Evolutionary conservation across 2,113 vertebrate genomes (phyloP).

Genomic region (Centropus bengalensis): DNA sequence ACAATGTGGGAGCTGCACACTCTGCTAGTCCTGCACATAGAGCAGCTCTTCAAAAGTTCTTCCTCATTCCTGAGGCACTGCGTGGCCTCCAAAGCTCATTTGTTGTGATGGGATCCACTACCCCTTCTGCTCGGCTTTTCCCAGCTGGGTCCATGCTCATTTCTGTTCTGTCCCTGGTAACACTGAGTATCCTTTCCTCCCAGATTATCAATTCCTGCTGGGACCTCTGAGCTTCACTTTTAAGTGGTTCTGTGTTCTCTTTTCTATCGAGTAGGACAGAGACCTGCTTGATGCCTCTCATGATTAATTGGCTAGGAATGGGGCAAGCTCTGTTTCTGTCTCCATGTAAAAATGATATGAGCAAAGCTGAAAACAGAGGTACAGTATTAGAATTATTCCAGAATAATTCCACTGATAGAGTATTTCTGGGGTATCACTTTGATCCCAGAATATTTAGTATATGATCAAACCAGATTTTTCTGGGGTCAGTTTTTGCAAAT

Average conservation of each 20-base stretch:
- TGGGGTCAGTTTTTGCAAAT: neutral
- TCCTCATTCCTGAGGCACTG: neutral
- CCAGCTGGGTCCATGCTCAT: neutral
- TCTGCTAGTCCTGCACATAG: neutral
- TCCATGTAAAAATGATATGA: neutral
- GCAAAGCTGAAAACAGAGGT: neutral
- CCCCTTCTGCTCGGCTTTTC: neutral
- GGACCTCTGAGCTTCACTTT: neutral
- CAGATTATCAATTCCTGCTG: neutral
- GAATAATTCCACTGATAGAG: neutral
- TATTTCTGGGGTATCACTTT: neutral
- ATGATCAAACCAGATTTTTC: neutral
- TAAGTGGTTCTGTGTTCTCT: neutral
- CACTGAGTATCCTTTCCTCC: neutral
- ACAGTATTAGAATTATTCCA: neutral
- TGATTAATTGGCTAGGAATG: neutral
- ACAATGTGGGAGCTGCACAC: fast-evolving
- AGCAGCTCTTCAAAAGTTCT: neutral
- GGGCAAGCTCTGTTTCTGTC: neutral
- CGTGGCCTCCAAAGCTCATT: neutral
- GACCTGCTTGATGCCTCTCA: neutral
- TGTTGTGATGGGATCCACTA: neutral
- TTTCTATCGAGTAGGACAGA: neutral
- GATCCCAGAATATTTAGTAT: neutral
- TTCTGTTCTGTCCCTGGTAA: neutral